Percentiles rank a stretch among this genome's conserved stretches.
Conservation (phyloP, 2,797 vertebrate genomes). For the Parauchenoglanis punctatus region DNA sequence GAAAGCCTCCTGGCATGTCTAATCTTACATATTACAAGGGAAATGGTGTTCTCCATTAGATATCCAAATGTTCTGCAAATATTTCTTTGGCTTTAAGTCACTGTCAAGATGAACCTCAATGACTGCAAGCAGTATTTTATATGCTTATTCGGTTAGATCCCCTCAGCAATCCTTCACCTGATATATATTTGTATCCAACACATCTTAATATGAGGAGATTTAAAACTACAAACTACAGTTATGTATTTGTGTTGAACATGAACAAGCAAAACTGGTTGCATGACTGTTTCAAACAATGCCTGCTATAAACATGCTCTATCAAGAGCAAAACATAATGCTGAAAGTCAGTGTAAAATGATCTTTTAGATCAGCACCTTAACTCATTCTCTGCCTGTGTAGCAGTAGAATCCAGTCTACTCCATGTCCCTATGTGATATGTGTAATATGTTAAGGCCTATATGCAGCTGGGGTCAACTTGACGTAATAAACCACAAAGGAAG, state of each 20-base stretch:
- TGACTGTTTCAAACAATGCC: slow-evolving; percentile 78
- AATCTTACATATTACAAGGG: slow-evolving; percentile 54
- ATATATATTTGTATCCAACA: slow-evolving; percentile 7
- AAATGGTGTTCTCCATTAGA: slow-evolving; percentile 73
- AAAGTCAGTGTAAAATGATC: slow-evolving; percentile 76
- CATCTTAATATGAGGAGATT: not conserved
- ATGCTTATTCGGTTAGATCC: not conserved
- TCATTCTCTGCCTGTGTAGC: slow-evolving; percentile 65
- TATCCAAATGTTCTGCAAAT: slow-evolving; percentile 68
- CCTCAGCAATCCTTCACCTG: not conserved
- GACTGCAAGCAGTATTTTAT: slow-evolving; percentile 1
- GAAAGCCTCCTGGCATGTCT: not conserved
- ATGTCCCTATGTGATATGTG: slow-evolving; percentile 49
- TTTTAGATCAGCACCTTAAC: slow-evolving; percentile 69
- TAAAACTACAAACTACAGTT: not conserved
- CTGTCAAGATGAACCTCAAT: slow-evolving; percentile 54
- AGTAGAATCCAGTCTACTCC: slow-evolving; percentile 63
- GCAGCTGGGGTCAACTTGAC: slow-evolving; percentile 55
- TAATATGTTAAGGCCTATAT: slow-evolving; percentile 60
- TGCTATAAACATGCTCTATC: slow-evolving; percentile 75
- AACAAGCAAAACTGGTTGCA: slow-evolving; percentile 55
- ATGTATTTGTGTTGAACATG: slow-evolving; percentile 23
- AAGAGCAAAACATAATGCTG: slow-evolving; percentile 64
- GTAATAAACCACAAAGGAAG: slow-evolving; percentile 53
- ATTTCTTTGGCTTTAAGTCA: slow-evolving; percentile 78